phyloP scores from a whole-genome alignment of 2,888 invertebrate species.

The Rhorus exstirpatorius region DNA sequence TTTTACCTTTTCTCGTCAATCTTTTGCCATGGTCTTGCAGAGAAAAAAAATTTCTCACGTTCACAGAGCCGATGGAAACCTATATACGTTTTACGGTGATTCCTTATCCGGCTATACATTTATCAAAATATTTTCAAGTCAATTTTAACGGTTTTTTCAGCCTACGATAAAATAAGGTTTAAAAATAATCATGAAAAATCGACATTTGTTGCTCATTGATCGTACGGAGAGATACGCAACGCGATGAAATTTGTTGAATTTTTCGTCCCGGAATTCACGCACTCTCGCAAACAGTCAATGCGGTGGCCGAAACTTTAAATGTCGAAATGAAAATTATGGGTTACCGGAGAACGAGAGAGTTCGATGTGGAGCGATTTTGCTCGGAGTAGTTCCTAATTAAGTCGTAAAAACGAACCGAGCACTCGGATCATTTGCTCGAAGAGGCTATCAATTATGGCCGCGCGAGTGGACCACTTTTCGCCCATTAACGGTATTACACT shows the following conservation, averaged over 20 bases:
- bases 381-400: conserved; percentile 64
- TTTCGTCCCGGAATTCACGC: conserved; percentile 1
- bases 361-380: conserved; percentile 34
- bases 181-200: neutral
- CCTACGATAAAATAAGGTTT: no score
- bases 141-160: no score
- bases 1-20: conserved; percentile 44
- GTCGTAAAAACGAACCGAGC: conserved; percentile 58
- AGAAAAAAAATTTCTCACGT: conserved; percentile 9
- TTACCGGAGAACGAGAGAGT: conserved; percentile 7
- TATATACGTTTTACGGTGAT: no score
- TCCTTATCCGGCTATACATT: no score
- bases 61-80: no score
- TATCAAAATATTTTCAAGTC: no score
- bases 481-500: conserved; percentile 65
- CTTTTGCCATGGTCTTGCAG: conserved; percentile 27
- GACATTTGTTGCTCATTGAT: neutral
- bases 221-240: no score
- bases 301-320: neutral
- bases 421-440: conserved; percentile 50
- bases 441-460: conserved; percentile 64
- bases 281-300: neutral
- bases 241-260: neutral
- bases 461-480: conserved; percentile 66
- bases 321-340: conserved; percentile 31